Evolutionary conservation across 2,113 vertebrate genomes (phyloP), one percentile per base, ranked within the genome.

Genomic region (Pyrgilauda ruficollis): DNA sequence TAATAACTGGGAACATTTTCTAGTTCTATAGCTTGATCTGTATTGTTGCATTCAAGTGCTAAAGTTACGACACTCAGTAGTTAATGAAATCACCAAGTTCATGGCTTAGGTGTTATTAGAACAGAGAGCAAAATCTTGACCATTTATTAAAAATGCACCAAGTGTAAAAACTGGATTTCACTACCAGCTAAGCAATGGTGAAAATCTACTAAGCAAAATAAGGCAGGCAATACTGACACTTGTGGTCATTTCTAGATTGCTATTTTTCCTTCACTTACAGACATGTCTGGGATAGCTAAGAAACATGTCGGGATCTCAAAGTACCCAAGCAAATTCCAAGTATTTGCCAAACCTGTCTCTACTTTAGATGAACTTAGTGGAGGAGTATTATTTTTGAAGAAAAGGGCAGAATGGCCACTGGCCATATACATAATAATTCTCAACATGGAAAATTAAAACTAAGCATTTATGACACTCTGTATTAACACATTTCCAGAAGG

Each of bases 201-300:
- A 90, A 96, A 96, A 75, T 41, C 33, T 84, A 37, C 63, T 70
- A 61, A 61, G 47, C 86, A 96, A 92, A 96, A 91, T 95, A 93
- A 95, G 66, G 52, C 47, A 89, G 93, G 89, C 94, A 96, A 97
- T 89, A 96, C 89, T 97, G 97, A 97, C 97, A 96, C 97, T 96
- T 95, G 96, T 98, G 97, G 97, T 89, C 97, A 94, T 67, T 95
- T 76, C 91, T 92, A 97, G 93, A 97, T 79, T 93, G 90, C 89
- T 94, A 10, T 80, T 96, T 93, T 81, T 68, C 68, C 90, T 88
- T 64, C 55, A 41, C 18, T 61, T 80, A 46, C 37, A 58, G 50
- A 93, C n/a, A 23, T 24, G 15, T 22, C 46, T 52, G 41, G 7
- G 24, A 66, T 20, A 80, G 20, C 55, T 50, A 56, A 70, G 27